A percentile compares a stretch with the other conserved stretches of the same genome.
Evolutionary conservation across 2,888 invertebrate genomes (phyloP).

Genomic region (Tricholauxania praeusta): DNA sequence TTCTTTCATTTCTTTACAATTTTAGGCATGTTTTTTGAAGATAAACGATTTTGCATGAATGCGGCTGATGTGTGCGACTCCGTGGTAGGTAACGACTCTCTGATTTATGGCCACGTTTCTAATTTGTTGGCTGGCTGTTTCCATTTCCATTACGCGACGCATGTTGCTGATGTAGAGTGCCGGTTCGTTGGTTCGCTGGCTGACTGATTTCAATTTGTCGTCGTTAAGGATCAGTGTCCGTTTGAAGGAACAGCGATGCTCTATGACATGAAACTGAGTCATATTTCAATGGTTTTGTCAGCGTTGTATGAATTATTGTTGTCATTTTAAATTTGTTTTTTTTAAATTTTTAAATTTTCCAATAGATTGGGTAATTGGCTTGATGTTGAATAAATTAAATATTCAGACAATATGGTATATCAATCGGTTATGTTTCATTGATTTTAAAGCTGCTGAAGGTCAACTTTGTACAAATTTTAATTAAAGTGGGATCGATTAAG

Average conservation of each 20-base stretch:
- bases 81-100: neutral
- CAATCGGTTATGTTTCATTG: too few species aligned
- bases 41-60: slow-evolving; percentile 10
- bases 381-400: too few species aligned
- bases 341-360: slow-evolving; percentile 15
- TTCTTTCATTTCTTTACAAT: neutral
- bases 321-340: slow-evolving; percentile 14
- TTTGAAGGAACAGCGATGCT: neutral
- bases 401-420: too few species aligned
- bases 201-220: slow-evolving; percentile 22
- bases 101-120: slow-evolving; percentile 19
- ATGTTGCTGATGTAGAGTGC: neutral
- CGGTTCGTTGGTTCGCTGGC: too few species aligned
- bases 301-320: slow-evolving; percentile 19
- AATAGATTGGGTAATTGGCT: too few species aligned
- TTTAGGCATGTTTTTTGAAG: slow-evolving; percentile 17
- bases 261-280: slow-evolving; percentile 20
- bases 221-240: slow-evolving; percentile 21
- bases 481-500: too few species aligned
- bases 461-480: too few species aligned
- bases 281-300: slow-evolving; percentile 34
- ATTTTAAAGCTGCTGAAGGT: too few species aligned
- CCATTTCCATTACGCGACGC: neutral
- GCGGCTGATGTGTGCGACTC: neutral
- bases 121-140: neutral